Percentiles rank a stretch among this genome's conserved stretches.
Evolutionary conservation across 1,140 invertebrate genomes (phyloP).

Genomic region (Ladona fulva): DNA sequence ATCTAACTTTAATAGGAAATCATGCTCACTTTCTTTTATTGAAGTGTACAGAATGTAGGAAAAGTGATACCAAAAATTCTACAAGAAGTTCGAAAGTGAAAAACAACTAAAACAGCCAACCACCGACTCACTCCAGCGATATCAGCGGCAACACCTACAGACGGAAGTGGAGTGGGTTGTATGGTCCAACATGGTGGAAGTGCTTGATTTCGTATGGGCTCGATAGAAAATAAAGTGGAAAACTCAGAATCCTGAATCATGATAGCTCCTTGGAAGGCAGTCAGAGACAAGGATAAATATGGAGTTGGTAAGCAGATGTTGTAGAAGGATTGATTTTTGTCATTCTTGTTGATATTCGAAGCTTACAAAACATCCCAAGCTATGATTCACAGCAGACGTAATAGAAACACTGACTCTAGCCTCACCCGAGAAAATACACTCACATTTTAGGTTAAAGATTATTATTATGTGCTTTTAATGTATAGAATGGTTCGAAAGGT

Average conservation of each 20-base stretch:
- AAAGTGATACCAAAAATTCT: no score
- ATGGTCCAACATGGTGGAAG: not conserved
- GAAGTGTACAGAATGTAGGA: no score
- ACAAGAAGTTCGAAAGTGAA: no score
- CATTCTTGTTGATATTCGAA: not conserved
- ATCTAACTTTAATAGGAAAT: no score
- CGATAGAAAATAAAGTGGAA: not conserved
- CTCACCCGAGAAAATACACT: no score
- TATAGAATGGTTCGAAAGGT: no score
- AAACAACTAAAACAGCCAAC: no score
- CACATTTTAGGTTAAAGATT: no score
- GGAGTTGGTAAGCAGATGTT: slow-evolving; percentile 28
- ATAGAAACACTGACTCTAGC: not conserved
- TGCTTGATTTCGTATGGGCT: not conserved
- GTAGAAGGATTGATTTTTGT: not conserved
- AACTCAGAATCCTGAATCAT: not conserved
- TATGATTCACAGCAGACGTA: not conserved
- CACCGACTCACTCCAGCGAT: no score
- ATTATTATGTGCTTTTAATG: no score
- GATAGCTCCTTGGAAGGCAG: slow-evolving; percentile 28
- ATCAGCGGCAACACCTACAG: not conserved
- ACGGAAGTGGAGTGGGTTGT: slow-evolving; percentile 2
- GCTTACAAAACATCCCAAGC: not conserved
- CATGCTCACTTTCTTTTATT: no score
- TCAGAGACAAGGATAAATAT: slow-evolving; percentile 32